Evolutionary conservation across 2,888 invertebrate species (phyloP), one percentile per base, ranked within the genome.

Genomic region (Cryptophagus acutangulus): DNA sequence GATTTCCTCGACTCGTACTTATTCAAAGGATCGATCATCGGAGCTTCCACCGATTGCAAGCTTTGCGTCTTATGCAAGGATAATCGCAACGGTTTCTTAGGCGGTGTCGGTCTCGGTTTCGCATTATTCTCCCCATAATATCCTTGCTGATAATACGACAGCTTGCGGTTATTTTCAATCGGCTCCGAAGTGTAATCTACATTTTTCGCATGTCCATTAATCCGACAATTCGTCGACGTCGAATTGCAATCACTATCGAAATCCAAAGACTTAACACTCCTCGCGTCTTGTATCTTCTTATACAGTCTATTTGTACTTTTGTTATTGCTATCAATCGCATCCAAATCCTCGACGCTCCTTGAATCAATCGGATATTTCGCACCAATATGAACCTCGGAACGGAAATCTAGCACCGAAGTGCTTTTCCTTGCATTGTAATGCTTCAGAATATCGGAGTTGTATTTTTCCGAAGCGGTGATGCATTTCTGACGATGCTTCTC

Each of bases 11-110:
- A 57, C 31, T 58, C 58, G 1, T 51, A 50, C 8, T 48, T 50
- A n/a, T 55, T 58, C 3, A 52, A 55, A 16, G 46, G 48, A 1
- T 62, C 52, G 1, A 61, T 52, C 1, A 58, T 48, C 1, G 65
- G 58, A 0, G 69, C 68, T 48, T 75, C 76, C 1, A 87, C 77
- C 0, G 86, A 86, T 59, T 87, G 87, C 34, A 87, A 76, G 65
- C 88, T 89, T 46, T 85, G 81, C 0, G 90, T 87, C 54, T 88
- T 79, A 62, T 90, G 90, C 35, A 91, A 69, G 0, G 89, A 90
- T 26, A 91, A 70, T 6, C 90, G 74, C 34, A 89, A 67, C 0
- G 90, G 91, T 62, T 91, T 91, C 57, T 89, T 84, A 13, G 90
- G 91, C 2, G 90, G 90, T 9, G 83, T 81, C 1, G 89, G 88